Conservation (phyloP, 2,888 invertebrate genomes). For the Pollenia griseotomentosa region DNA sequence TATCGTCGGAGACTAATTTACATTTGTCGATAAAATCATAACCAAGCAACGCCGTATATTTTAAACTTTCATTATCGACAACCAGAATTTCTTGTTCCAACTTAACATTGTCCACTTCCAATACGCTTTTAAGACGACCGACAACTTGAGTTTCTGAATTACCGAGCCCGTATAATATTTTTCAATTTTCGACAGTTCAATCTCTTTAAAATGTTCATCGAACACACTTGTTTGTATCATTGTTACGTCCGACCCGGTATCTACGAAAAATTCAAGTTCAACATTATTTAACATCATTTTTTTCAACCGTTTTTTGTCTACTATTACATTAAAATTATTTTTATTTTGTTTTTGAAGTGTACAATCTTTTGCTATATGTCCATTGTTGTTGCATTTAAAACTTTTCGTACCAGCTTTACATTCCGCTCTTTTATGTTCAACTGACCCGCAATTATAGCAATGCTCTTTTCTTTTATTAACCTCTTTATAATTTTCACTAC, state of each 20-base stretch:
- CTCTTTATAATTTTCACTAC: conserved; percentile 2
- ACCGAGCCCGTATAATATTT: conserved; percentile 42
- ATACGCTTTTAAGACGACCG: conserved; percentile 6
- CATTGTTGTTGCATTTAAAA: conserved; percentile 66
- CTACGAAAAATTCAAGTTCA: conserved; percentile 45
- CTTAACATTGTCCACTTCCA: conserved; percentile 29
- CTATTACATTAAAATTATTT: conserved; percentile 40
- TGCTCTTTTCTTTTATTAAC: conserved; percentile 35
- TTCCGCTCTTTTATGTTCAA: conserved; percentile 64
- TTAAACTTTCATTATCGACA: conserved; percentile 38
- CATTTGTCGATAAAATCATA: conserved; percentile 57
- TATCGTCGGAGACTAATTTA: conserved; percentile 18
- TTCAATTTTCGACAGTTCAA: conserved; percentile 22
- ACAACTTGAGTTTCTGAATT: conserved; percentile 18
- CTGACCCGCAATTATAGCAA: conserved; percentile 69
- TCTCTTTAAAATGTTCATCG: conserved; percentile 45
- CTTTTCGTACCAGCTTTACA: conserved; percentile 66
- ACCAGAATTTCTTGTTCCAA: conserved; percentile 46
- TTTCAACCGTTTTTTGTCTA: conserved; percentile 40
- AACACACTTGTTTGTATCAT: conserved; percentile 39
- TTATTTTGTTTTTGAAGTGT: neutral
- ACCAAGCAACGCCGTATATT: conserved; percentile 51
- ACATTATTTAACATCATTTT: conserved; percentile 27
- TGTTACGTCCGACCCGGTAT: conserved; percentile 51
- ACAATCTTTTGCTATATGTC: conserved; percentile 65